Evolutionary conservation across 2,797 vertebrate species (phyloP).

Genomic region (Scyliorhinus canicula): DNA sequence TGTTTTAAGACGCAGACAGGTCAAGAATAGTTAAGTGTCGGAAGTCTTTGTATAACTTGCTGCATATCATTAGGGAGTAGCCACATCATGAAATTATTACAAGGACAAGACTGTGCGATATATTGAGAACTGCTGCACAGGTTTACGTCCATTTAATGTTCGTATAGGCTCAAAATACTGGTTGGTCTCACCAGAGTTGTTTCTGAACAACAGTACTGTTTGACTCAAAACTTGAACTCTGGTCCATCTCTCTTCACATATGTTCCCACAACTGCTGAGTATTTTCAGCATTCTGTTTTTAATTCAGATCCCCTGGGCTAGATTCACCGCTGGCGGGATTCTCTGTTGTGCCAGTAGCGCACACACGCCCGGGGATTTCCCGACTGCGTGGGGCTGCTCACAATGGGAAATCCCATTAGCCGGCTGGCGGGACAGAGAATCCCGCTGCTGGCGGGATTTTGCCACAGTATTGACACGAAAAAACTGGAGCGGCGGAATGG

Average conservation of each 20-base stretch:
- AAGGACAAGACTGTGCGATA: not conserved
- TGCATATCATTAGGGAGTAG: conserved; percentile 1
- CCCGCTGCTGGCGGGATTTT: no score
- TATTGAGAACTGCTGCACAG: not conserved
- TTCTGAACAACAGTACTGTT: not conserved
- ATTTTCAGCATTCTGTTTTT: not conserved
- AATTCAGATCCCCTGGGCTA: no score
- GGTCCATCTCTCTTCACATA: not conserved
- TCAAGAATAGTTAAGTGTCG: not conserved
- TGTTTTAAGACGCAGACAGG: not conserved
- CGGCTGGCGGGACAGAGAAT: no score
- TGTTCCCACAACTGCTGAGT: not conserved
- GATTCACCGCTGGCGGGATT: no score
- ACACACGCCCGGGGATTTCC: no score
- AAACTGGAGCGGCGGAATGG: no score
- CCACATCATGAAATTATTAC: not conserved
- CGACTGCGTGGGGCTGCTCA: no score
- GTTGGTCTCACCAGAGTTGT: no score
- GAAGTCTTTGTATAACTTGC: conserved; percentile 4
- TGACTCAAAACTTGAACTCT: not conserved
- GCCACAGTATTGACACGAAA: no score
- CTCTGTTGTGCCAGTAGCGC: no score
- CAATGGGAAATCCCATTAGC: no score
- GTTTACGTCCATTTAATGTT: not conserved
- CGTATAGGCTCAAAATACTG: not conserved